A percentile compares a stretch with the other conserved stretches of the same genome.
These are phyloP conservation scores for Urosaurus nigricauda DNA, from an alignment of 2,797 vertebrate genomes.

Conservation along the genomic window DNA sequence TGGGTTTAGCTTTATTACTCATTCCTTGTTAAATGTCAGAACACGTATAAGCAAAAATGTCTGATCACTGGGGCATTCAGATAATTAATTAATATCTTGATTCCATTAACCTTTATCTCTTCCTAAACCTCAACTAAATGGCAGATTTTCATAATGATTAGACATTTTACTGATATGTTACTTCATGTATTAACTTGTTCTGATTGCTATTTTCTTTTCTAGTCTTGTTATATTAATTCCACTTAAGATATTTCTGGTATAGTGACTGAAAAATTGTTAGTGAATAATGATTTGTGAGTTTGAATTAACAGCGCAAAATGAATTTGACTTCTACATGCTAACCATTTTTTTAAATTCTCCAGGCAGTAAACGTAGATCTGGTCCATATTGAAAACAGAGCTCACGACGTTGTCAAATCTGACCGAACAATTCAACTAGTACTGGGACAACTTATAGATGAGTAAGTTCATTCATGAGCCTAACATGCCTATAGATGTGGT, in stretches of 20 bases:
- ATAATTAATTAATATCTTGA: conserved; percentile 52
- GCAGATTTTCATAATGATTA: conserved; percentile 23
- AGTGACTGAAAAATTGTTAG: conserved; percentile 34
- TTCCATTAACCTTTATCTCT: conserved; percentile 51
- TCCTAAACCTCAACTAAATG: conserved; percentile 11
- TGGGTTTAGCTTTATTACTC: not conserved
- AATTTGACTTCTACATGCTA: conserved; percentile 53
- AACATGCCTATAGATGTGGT: fast-evolving
- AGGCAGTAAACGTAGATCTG: conserved; percentile 95
- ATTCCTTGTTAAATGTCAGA: conserved; percentile 15
- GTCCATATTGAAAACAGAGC: conserved; percentile 93
- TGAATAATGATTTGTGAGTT: conserved; percentile 17
- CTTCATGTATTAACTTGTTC: conserved; percentile 28
- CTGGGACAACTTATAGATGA: conserved; percentile 94
- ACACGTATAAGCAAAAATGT: conserved; percentile 29
- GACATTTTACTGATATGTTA: conserved; percentile 35
- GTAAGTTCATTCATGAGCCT: conserved; percentile 82
- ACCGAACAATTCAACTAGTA: conserved; percentile 87
- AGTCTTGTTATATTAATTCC: conserved; percentile 15
- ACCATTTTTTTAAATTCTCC: conserved; percentile 25
- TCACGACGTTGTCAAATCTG: conserved; percentile 88
- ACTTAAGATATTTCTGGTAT: not conserved
- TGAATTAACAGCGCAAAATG: conserved; percentile 36
- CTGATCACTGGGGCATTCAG: conserved; percentile 26
- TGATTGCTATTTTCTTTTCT: conserved; percentile 12